These are phyloP conservation scores for Rhodinocichla rosea DNA, from an alignment of 2,113 vertebrate genomes.

Conservation along the genomic window DNA sequence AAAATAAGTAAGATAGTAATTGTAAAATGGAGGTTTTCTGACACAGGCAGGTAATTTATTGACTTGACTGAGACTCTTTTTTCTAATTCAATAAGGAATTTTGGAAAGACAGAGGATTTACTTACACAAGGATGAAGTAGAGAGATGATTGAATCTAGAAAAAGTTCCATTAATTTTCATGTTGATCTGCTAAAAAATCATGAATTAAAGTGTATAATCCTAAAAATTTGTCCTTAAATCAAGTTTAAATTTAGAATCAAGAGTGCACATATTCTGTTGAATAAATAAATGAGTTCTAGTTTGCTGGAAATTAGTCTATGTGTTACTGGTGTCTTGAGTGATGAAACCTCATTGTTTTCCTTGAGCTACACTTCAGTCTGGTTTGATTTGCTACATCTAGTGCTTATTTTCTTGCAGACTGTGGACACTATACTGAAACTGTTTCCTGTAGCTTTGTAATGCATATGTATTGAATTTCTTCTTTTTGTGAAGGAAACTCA, in stretches of 20 bases:
- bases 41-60: neutral
- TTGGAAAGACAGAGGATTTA: neutral
- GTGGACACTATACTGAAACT: neutral
- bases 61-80: neutral
- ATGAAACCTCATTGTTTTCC: neutral
- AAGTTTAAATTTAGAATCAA: neutral
- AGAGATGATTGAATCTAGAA: neutral
- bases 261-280: neutral
- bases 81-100: neutral
- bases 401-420: neutral
- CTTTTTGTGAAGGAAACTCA: neutral
- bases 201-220: neutral
- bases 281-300: neutral
- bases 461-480: neutral
- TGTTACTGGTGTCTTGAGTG: neutral
- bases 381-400: neutral
- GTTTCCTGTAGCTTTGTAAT: neutral
- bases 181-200: neutral
- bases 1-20: neutral
- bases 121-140: neutral
- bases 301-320: neutral
- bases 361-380: neutral
- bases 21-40: neutral
- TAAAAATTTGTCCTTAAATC: neutral
- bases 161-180: neutral